Evolutionary conservation across 2,888 invertebrate genomes (phyloP).

Genomic region (Papilio demoleus): DNA sequence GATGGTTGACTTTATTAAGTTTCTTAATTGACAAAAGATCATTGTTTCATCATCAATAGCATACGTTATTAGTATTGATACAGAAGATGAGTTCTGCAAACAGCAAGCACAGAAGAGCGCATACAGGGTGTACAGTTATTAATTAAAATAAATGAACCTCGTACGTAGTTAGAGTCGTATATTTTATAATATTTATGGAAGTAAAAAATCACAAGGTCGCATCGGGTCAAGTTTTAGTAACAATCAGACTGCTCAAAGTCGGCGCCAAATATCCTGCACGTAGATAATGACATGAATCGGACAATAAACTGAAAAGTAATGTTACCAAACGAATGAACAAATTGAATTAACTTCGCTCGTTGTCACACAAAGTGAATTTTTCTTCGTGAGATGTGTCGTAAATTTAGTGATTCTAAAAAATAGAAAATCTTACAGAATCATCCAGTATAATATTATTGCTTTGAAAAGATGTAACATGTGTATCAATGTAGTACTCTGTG

Average conservation of each 20-base stretch:
- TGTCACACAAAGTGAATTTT: background rate
- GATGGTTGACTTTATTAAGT: too few species aligned
- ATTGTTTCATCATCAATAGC: too few species aligned
- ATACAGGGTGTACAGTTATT: background rate
- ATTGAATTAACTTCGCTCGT: slow-evolving; percentile 12
- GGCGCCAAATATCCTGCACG: slow-evolving; percentile 37
- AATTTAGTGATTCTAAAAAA: background rate
- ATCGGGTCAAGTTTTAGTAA: slow-evolving; percentile 40
- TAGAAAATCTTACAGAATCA: background rate
- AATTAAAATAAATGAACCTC: background rate
- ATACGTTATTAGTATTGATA: too few species aligned
- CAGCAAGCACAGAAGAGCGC: background rate
- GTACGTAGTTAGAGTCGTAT: slow-evolving; percentile 28
- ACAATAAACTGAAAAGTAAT: slow-evolving; percentile 30
- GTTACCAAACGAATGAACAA: slow-evolving; percentile 13
- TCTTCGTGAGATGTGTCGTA: background rate
- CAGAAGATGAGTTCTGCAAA: too few species aligned
- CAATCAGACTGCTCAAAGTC: slow-evolving; percentile 38
- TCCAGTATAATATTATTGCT: too few species aligned
- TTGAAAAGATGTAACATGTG: too few species aligned
- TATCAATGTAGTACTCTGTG: too few species aligned
- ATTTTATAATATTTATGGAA: slow-evolving; percentile 37
- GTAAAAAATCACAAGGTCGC: slow-evolving; percentile 41
- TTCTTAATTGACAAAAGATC: too few species aligned
- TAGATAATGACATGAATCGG: slow-evolving; percentile 32